A percentile compares a stretch with the other conserved stretches of the same genome.
These are phyloP conservation scores for Cetoscarus ocellatus DNA, from an alignment of 2,797 vertebrate genomes.

Conservation along the genomic window DNA sequence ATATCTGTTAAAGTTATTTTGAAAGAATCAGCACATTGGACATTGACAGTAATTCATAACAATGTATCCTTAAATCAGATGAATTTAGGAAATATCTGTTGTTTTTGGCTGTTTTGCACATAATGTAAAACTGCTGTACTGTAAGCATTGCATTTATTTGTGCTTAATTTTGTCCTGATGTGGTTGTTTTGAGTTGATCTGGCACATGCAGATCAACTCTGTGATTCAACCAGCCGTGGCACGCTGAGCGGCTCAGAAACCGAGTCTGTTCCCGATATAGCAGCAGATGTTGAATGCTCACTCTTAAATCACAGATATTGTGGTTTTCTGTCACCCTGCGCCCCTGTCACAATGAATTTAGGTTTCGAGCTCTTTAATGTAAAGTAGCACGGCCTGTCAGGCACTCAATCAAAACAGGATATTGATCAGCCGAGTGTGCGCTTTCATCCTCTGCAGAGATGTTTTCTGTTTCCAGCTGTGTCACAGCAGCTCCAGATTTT, in stretches of 20 bases:
- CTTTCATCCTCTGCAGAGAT: slow-evolving; percentile 46
- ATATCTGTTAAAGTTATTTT: too few relatives aligned
- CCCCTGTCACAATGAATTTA: slow-evolving; percentile 61
- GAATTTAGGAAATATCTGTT: slow-evolving; percentile 4
- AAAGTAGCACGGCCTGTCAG: slow-evolving; percentile 37
- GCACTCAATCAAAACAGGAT: slow-evolving; percentile 62
- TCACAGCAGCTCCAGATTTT: neutral
- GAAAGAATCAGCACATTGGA: too few relatives aligned
- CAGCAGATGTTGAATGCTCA: slow-evolving; percentile 49
- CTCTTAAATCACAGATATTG: slow-evolving; percentile 68
- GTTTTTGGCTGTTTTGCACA: slow-evolving; percentile 8
- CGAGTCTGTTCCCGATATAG: slow-evolving; percentile 66
- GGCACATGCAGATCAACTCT: slow-evolving; percentile 57
- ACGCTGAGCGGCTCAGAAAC: slow-evolving; percentile 34
- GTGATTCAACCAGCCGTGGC: slow-evolving; percentile 43
- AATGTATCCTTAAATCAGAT: neutral
- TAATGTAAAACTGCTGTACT: slow-evolving; percentile 18
- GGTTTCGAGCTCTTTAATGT: slow-evolving; percentile 55
- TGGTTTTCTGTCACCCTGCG: slow-evolving; percentile 68
- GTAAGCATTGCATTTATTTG: slow-evolving; percentile 30
- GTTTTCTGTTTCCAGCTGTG: slow-evolving; percentile 29
- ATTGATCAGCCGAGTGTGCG: slow-evolving; percentile 33
- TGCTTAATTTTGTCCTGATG: slow-evolving; percentile 25
- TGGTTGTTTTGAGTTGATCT: slow-evolving; percentile 31
- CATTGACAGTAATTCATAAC: too few relatives aligned